These are phyloP conservation scores for Taurulus bubalis DNA, from an alignment of 2,113 vertebrate genomes.

Conservation along the genomic window DNA sequence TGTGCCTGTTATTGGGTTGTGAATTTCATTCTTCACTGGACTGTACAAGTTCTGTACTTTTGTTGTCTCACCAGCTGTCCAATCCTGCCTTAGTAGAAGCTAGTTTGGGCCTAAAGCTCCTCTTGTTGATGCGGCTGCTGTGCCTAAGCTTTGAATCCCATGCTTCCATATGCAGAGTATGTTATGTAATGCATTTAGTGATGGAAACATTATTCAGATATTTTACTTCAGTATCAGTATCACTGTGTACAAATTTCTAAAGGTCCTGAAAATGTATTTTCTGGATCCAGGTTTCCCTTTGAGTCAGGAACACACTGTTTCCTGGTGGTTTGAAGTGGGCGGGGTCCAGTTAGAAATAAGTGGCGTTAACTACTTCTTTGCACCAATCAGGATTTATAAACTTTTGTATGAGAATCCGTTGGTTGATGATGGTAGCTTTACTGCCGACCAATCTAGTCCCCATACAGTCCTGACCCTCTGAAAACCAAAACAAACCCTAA, in stretches of 20 bases:
- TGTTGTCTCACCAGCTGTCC: constrained; percentile 66
- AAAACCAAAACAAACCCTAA: not conserved
- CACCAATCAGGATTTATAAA: not conserved
- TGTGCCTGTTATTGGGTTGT: constrained; percentile 62
- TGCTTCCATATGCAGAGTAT: not conserved
- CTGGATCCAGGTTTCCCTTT: not conserved
- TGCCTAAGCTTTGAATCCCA: not conserved
- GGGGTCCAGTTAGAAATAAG: not conserved
- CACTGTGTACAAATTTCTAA: not conserved
- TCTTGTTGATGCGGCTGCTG: not conserved
- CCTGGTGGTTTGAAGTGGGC: not conserved
- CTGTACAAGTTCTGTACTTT: constrained; percentile 53
- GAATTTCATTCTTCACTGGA: constrained; percentile 54
- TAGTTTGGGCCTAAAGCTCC: constrained; percentile 17
- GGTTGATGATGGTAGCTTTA: not conserved
- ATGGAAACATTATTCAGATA: not conserved
- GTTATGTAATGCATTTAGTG: not conserved
- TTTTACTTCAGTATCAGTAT: not conserved
- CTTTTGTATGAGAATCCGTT: not conserved
- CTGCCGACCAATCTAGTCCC: not conserved
- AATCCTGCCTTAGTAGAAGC: constrained; percentile 19
- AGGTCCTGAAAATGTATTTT: not conserved
- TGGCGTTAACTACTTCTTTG: not conserved
- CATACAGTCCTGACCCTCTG: not conserved
- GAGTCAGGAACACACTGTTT: not conserved